Evolutionary conservation across 1,140 invertebrate species (phyloP), one percentile per base, ranked within the genome.

Genomic region (Gyrodactylus bullatarudis): DNA sequence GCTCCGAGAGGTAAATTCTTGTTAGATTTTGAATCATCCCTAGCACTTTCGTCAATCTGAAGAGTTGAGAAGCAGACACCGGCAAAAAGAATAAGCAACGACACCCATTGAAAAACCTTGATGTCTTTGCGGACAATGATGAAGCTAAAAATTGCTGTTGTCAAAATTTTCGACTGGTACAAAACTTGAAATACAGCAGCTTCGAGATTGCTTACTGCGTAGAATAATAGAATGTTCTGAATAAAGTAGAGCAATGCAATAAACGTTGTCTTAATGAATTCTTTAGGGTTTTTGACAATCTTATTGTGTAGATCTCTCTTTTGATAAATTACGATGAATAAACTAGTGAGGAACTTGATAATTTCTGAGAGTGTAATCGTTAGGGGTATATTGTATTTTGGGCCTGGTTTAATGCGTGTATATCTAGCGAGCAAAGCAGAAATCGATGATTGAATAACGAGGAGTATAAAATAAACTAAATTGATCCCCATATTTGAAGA

Each of bases 171-270:
- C 70, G 99, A 79, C 80, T 99, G 95, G 75, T 69, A 83, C 23
- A 82, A 82, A 0, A 83, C 81, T 85, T 98, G 94, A 84, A 91
- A 91, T n/a, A 92, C 97, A 8, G 92, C 93, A 74, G 93, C 92
- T 84, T 98, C 93, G 75, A 99, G 84, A 85, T 99, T 91, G 23
- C 91, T 91, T 26, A 93, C 88, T 8, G 93, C 95, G 26, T 97
- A 84, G 81, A 95, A 98, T 0, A 98, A 82, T 70, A 99, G 83
- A 84, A 97, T 97, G 79, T 99, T 99, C 81, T 99, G 94, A 75
- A 98, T 81, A 68, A 92, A 86, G 78, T 99, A 99, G 0, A 97
- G 84, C n/a, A n/a, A n/a, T n/a, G n/a, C n/a, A n/a, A n/a, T n/a
- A n/a, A n/a, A n/a, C n/a, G n/a, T n/a, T n/a, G n/a, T n/a, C n/a